phyloP scores from a whole-genome alignment of 1,140 invertebrate genomes.

The Panulirus ornatus region DNA sequence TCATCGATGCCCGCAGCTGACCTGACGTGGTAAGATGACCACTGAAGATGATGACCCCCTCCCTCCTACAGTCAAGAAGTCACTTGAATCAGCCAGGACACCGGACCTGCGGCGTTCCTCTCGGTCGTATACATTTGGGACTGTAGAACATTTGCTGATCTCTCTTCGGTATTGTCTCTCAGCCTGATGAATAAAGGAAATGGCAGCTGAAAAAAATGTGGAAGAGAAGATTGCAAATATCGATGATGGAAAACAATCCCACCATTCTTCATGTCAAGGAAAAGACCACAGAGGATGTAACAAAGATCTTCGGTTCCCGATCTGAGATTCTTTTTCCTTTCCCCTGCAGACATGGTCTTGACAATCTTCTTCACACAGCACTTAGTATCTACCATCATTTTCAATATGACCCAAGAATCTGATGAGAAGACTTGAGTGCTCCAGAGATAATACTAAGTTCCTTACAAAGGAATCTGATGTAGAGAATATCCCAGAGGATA shows the following conservation, averaged over 20 bases:
- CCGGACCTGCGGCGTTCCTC: slow-evolving; percentile 47
- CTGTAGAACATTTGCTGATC: slow-evolving; percentile 37
- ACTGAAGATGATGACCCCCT: slow-evolving; percentile 63
- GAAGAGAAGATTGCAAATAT: slow-evolving; percentile 20
- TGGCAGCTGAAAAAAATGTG: slow-evolving; percentile 51
- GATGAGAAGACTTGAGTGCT: too few relatives aligned
- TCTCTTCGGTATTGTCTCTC: slow-evolving; percentile 63
- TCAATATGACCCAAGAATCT: too few relatives aligned
- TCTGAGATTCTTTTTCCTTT: background rate
- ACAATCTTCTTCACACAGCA: too few relatives aligned
- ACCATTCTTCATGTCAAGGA: background rate
- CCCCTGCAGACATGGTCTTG: background rate
- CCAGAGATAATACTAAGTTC: too few relatives aligned
- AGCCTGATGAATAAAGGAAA: slow-evolving; percentile 62
- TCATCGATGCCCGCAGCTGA: slow-evolving; percentile 37
- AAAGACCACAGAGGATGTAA: background rate
- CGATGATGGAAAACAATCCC: background rate
- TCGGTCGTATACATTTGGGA: slow-evolving; percentile 53
- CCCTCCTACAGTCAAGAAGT: slow-evolving; percentile 63
- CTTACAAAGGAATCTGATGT: too few relatives aligned
- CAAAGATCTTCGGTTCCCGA: background rate
- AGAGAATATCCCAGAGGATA: too few relatives aligned
- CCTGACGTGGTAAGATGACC: slow-evolving; percentile 60
- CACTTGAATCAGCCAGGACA: slow-evolving; percentile 31
- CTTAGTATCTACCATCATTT: too few relatives aligned